Base-by-base conservation (phyloP, 2,113 vertebrate species). In the Cyrtonyx montezumae region DNA sequence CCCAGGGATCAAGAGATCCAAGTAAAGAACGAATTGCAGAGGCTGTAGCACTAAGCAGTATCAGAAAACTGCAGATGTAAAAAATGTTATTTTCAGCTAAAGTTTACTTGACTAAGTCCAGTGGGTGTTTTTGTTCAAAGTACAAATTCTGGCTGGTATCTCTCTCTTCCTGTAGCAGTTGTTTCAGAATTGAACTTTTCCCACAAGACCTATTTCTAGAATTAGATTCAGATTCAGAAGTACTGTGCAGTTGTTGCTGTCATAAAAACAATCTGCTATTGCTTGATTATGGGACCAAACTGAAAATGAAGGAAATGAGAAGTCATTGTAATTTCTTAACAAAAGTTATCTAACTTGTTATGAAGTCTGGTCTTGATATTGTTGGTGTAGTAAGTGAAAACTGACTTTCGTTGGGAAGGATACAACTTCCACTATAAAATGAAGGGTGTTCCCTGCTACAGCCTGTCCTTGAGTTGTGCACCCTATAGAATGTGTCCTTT, bases 141-240 rank as follows among this genome's bases (percentile, higher is more conserved):
- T 51, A 40, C 37, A 48, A 32, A 85, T 40, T 70, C 51, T 91
- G 89, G 34, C 79, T 94, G 68, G 18, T 78, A 71, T 71, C 6
- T 0, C 48, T 85, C 22, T 95, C 68, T 91, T 85, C 34, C 45
- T 92, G 32, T 88, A 88, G 82, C 94, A 96, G 86, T 91, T 91
- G 59, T 90, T 95, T 93, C 82, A 80, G 62, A 42, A 84, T 86
- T 89, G 42, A 88, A 71, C 61, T 95, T 95, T 73, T 87, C 93
- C 84, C 91, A 76, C n/a, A 68, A 92, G 88, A 89, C 68, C 71
- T 86, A 66, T 90, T 93, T 94, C 89, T 70, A 89, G 53, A 87
- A 91, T 92, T 92, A 95, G 62, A 78, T 83, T 96, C 91, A 87
- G 61, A 71, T 65, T 97, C 49, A 83, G 63, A 90, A 90, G 34